A percentile compares a stretch with the other conserved stretches of the same genome.
Evolutionary conservation across 2,888 invertebrate species (phyloP).

Genomic region (Ormyrus labotus): DNA sequence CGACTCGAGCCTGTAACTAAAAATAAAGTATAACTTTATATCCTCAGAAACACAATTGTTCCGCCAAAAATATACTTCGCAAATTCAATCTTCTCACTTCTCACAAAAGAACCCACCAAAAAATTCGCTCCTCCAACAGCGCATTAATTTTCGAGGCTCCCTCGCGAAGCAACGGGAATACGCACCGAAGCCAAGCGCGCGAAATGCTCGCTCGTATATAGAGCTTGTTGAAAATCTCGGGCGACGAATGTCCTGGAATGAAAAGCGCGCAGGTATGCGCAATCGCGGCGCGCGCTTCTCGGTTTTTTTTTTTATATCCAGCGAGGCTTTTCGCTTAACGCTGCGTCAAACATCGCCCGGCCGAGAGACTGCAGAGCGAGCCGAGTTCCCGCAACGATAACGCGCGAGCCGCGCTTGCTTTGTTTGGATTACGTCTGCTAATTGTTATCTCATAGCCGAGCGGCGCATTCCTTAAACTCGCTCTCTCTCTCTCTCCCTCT

Average conservation of each 20-base stretch:
- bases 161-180: too few relatives aligned
- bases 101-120: too few relatives aligned
- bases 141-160: too few relatives aligned
- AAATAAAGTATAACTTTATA: too few relatives aligned
- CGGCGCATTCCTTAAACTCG: conserved; percentile 18
- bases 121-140: too few relatives aligned
- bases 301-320: neutral
- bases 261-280: conserved; percentile 8
- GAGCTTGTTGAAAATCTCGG: conserved; percentile 23
- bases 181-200: too few relatives aligned
- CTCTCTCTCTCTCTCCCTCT: too few relatives aligned
- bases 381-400: conserved; percentile 43
- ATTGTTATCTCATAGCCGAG: conserved; percentile 45
- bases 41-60: too few relatives aligned
- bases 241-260: conserved; percentile 12
- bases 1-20: too few relatives aligned
- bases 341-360: conserved; percentile 1
- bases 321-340: conserved; percentile 39
- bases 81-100: too few relatives aligned
- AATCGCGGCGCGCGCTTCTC: conserved; percentile 26
- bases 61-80: too few relatives aligned
- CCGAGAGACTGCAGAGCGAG: conserved; percentile 11
- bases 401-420: conserved; percentile 6
- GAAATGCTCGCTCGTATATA: too few relatives aligned
- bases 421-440: conserved; percentile 54